Conservation (phyloP, 1,140 invertebrate genomes). For the Drosophila neocordata region DNA sequence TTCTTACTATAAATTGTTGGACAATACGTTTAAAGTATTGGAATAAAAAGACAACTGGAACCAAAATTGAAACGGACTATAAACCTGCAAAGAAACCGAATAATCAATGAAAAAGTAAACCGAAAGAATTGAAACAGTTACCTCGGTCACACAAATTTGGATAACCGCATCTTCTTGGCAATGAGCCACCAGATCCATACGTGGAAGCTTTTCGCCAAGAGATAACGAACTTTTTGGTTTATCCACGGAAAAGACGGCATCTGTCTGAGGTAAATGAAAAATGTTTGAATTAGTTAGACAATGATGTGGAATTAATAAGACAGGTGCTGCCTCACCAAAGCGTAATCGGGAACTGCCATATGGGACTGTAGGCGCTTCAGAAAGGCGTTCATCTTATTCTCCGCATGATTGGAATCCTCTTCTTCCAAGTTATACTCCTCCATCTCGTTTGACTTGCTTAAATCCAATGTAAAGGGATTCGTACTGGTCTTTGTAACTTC, state of each 20-base stretch:
- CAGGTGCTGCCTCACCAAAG: too few species aligned
- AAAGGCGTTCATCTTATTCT: neutral
- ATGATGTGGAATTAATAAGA: too few species aligned
- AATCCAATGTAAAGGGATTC: neutral
- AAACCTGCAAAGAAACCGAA: conserved; percentile 19
- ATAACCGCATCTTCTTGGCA: neutral
- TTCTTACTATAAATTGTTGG: conserved; percentile 10
- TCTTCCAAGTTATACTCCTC: neutral
- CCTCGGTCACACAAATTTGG: conserved; percentile 19
- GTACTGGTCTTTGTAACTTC: neutral
- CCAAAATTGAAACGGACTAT: conserved; percentile 62
- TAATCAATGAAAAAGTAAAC: too few species aligned
- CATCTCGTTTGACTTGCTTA: neutral
- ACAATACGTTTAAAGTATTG: neutral
- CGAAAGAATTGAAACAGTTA: neutral
- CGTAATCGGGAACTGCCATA: neutral
- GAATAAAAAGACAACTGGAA: conserved; percentile 12
- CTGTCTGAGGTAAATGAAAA: too few species aligned
- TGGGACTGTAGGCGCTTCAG: neutral
- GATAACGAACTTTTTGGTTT: conserved; percentile 22
- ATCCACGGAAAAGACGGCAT: conserved; percentile 34
- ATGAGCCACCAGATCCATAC: neutral
- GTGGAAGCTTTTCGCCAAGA: conserved; percentile 11
- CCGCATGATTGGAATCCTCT: neutral
- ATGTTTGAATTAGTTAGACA: too few species aligned